phyloP scores from a whole-genome alignment of 2,797 vertebrate genomes.

The Microchirus variegatus region DNA sequence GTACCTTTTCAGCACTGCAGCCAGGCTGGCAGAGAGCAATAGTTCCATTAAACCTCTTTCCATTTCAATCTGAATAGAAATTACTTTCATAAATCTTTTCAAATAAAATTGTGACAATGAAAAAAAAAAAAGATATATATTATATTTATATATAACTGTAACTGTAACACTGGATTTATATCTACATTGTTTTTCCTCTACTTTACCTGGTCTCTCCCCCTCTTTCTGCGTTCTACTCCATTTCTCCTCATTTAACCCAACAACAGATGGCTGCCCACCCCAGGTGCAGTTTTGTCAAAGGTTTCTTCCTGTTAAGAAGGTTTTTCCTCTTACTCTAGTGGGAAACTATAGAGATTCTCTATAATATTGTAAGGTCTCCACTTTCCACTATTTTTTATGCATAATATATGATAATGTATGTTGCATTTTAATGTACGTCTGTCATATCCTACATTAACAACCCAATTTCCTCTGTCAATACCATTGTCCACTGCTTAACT shows the following conservation, averaged over 20 bases:
- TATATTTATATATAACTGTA: no score
- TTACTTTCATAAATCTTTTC: neutral
- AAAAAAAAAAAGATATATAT: no score
- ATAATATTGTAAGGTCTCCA: neutral
- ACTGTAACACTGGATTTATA: neutral
- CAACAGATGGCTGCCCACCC: neutral
- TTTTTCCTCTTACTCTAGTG: neutral
- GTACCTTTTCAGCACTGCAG: neutral
- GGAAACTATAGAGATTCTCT: neutral
- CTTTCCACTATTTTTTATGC: neutral
- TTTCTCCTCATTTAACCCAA: neutral
- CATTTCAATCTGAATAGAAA: neutral
- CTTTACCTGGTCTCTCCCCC: neutral
- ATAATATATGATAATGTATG: no score
- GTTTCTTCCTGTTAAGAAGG: neutral
- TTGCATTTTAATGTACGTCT: neutral
- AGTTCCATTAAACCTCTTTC: neutral
- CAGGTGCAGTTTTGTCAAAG: no score
- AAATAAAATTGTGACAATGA: neutral
- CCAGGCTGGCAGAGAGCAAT: neutral
- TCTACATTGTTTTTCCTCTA: neutral
- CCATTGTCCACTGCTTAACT: constrained; percentile 5
- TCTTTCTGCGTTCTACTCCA: neutral
- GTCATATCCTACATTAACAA: constrained; percentile 39
- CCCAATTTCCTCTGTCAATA: constrained; percentile 34